Evolutionary conservation across 2,888 invertebrate species (phyloP).

Genomic region (Eupithecia subumbrata): DNA sequence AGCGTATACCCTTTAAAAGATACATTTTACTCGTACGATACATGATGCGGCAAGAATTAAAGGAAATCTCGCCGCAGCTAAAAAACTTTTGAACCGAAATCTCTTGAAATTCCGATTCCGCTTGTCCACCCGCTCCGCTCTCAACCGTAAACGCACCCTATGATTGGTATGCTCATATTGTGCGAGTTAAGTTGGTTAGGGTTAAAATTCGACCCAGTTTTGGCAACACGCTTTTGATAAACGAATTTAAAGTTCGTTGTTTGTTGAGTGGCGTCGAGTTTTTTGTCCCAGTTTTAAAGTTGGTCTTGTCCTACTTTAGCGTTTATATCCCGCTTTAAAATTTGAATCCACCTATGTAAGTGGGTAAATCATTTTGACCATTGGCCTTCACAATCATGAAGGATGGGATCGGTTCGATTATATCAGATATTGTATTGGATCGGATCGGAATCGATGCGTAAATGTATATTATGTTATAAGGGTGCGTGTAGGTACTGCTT

Average conservation of each 20-base stretch:
- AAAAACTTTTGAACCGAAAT: neutral
- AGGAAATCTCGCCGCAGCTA: neutral
- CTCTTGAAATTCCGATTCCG: neutral
- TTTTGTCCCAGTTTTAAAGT: neutral
- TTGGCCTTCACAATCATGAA: no score
- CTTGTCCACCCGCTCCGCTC: neutral
- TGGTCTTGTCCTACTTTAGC: neutral
- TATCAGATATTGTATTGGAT: no score
- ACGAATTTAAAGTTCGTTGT: conserved; percentile 7
- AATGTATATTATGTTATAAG: no score
- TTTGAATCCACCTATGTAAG: no score
- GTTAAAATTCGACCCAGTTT: conserved; percentile 25
- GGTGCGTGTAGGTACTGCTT: no score
- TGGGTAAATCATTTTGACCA: neutral
- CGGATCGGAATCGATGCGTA: no score
- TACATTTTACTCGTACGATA: no score
- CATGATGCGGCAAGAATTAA: neutral
- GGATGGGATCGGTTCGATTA: no score
- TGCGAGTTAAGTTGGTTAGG: conserved; percentile 7
- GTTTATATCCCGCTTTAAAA: neutral
- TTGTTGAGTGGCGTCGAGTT: neutral
- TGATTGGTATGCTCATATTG: neutral
- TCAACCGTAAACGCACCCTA: neutral
- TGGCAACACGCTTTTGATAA: conserved; percentile 9
- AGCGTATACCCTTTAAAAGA: no score